Evolutionary conservation across 2,113 vertebrate genomes (phyloP).

Genomic region (Oreochromis aureus): DNA sequence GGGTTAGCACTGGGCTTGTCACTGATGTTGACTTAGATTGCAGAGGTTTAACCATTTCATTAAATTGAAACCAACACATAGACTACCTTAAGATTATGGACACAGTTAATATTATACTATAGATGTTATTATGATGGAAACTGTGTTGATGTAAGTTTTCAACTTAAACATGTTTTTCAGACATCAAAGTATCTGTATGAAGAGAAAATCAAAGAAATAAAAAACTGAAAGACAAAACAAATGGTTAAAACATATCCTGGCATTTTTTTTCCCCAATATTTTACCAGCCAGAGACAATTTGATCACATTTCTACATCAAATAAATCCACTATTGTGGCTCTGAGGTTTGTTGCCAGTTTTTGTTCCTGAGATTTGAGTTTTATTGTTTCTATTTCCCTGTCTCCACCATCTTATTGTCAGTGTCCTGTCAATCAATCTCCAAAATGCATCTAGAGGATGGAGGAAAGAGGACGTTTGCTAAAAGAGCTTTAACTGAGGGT

Average conservation of each 20-base stretch:
- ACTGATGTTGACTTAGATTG: background rate
- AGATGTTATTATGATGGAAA: background rate
- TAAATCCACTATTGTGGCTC: background rate
- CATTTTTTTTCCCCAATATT: rapidly evolving
- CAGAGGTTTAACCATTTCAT: background rate
- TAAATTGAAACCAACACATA: background rate
- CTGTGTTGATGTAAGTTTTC: background rate
- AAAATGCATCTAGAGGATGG: background rate
- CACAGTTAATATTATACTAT: background rate
- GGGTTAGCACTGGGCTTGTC: background rate
- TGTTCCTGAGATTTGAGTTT: background rate
- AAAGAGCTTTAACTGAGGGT: background rate
- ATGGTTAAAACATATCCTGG: background rate
- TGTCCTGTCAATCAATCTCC: background rate
- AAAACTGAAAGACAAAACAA: background rate
- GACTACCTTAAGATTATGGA: background rate
- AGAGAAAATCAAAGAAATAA: background rate
- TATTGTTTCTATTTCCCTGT: background rate
- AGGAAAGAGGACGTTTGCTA: background rate
- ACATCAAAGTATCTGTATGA: background rate
- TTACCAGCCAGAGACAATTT: background rate
- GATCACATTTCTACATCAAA: background rate
- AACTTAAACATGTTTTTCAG: background rate
- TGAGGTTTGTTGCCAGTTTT: background rate
- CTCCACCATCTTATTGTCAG: background rate